Base-by-base conservation (phyloP, 1,140 invertebrate species). In the Spodoptera litura region DNA sequence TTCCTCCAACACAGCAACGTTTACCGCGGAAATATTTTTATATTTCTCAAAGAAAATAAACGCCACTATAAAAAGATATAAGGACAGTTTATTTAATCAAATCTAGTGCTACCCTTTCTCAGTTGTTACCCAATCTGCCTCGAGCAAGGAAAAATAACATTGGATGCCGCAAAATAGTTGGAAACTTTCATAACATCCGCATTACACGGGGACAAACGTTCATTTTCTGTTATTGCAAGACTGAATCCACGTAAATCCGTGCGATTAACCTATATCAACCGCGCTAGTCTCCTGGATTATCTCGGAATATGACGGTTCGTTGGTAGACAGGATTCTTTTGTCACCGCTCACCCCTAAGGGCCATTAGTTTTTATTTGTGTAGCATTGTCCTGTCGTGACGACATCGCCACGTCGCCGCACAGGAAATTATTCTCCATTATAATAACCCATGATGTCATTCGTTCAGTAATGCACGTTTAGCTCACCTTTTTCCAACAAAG, bases 361-460 rank as follows among this genome's bases (percentile, higher is more conserved):
- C 87, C 91, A 91, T 92, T 92, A 91, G 87, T 92, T 90, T 90
- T 89, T 91, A 90, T 91, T 91, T 91, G 86, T 81, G 85, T 79
- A 62, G 80, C 87, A 87, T 90, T 91, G 89, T 90, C 84, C 81
- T 83, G 78, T 73, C 76, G 81, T 79, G 84, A 81, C 81, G 73
- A 73, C 78, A 83, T 83, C 81, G 82, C 81, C 77, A 64, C 78
- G 85, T 62, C 79, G 84, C 78, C 82, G 79, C 81, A 83, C 85
- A 87, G 87, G 87, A 91, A 91, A 90, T 91, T 92, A 91, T 92
- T 89, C 84, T 86, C 83, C 88, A 89, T 92, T 90, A 89, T 87
- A 83, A 84, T 85, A 86, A 86, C 79, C 80, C 84, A 88, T 89
- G 87, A 85, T 85, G 81, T 88, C 83, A 88, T 80, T 85, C 85